Evolutionary conservation across 2,888 invertebrate species (phyloP), one percentile per base, ranked within the genome.

Genomic region (Emmelina monodactyla): DNA sequence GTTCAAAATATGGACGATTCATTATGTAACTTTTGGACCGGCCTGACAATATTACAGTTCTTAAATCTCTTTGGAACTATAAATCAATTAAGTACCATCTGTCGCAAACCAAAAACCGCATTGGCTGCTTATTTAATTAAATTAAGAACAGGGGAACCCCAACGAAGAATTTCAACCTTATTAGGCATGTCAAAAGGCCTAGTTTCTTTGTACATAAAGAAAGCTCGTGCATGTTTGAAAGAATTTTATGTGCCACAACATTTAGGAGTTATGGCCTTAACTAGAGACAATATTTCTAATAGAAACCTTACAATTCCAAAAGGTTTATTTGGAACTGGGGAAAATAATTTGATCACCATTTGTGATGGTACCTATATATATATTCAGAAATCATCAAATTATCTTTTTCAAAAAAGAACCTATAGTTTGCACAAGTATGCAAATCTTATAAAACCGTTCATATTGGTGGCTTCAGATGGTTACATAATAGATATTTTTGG

Each of bases 371-470:
- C 41, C n/a, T 41, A 38, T 28, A 25, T 41, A 19, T 37, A 33
- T 13, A 16, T 34, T 19, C 9, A 41, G 22, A 44, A 40, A 34
- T 38, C 37, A 15, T 29, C 33, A 3, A 42, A 42, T 34, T 42
- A 37, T 36, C 25, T 35, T 2, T 45, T 31, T 29, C 36, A 43
- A 37, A 37, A 40, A n/a, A 16, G 36, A 3, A 40, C 38, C 3
- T 43, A 43, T 30, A 33, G 33, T 12, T 12, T 43, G 9, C 40
- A 43, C 15, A 43, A 45, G 30, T 45, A 38, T 13, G 31, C 16
- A 3, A 41, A 43, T 11, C 31, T 41, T n/a, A 6, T 39, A 2
- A 43, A 45, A 39, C 40, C 40, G 10, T 43, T 42, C 37, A 7
- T 39, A 32, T 32, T 43, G 11, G 43, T 45, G 2, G 31, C 22